Conservation (phyloP, 53 echinoderm and acorn worm genomes). For the Stichopus horrens region DNA sequence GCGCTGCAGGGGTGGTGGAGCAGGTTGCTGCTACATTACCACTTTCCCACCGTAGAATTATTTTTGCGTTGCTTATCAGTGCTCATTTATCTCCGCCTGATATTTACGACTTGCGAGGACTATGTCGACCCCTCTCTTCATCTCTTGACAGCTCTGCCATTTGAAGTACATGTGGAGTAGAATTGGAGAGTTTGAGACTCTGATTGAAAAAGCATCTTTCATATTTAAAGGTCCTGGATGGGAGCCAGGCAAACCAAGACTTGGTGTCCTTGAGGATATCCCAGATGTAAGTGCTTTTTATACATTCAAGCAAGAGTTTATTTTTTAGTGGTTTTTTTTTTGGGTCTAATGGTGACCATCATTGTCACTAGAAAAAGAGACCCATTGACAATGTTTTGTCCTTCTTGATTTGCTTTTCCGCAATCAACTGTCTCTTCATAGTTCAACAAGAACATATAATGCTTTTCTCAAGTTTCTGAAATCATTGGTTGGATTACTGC, state of each 20-base stretch:
- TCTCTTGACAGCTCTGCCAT: conserved; percentile 62
- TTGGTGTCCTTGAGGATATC: conserved; percentile 80
- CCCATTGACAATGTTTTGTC: too few species aligned
- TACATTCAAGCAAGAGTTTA: too few species aligned
- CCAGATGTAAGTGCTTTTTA: conserved; percentile 75
- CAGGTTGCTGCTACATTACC: not conserved
- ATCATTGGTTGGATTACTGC: too few species aligned
- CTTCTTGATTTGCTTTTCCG: too few species aligned
- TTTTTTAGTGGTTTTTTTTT: too few species aligned
- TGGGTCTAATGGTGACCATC: too few species aligned
- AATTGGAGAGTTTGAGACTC: conserved; percentile 56
- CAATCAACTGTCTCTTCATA: too few species aligned
- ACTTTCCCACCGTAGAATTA: not conserved
- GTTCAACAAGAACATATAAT: too few species aligned
- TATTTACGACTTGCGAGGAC: not conserved
- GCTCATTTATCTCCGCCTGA: not conserved
- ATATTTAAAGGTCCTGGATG: conserved; percentile 93
- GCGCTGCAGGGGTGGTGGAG: not conserved
- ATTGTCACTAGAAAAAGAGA: too few species aligned
- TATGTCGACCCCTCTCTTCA: not conserved
- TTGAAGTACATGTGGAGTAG: conserved; percentile 63
- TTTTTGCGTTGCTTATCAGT: not conserved
- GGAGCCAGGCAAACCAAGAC: conserved; percentile 84
- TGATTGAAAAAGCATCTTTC: conserved; percentile 78
- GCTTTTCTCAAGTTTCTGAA: too few species aligned